Percentiles rank a stretch among this genome's conserved stretches.
phyloP scores from a whole-genome alignment of 2,797 vertebrate genomes.

The Naso thynnoides region DNA sequence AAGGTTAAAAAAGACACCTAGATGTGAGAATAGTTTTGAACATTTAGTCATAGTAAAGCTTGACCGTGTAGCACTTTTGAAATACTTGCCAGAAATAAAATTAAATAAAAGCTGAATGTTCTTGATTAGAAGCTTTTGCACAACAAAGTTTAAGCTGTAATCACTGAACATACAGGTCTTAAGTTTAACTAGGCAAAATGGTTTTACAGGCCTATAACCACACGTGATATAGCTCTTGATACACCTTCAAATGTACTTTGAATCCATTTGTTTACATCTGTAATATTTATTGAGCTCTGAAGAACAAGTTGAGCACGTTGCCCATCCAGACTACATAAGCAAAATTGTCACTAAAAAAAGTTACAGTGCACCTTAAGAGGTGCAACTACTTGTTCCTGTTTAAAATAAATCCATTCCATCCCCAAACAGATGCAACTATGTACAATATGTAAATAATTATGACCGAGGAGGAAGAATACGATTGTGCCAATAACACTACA shows the following conservation, averaged over 20 bases:
- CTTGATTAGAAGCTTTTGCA: background rate
- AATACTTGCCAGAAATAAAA: background rate
- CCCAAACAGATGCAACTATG: background rate
- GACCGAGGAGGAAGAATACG: background rate
- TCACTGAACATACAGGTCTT: background rate
- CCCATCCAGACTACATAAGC: no score
- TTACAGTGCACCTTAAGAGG: background rate
- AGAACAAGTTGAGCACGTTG: no score
- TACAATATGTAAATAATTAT: background rate
- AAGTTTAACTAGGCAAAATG: no score
- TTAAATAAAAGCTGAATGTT: background rate
- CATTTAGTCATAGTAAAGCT: background rate
- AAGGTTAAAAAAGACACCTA: background rate
- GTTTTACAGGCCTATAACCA: no score
- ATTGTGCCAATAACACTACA: background rate
- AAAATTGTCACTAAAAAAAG: no score
- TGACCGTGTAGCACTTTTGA: background rate
- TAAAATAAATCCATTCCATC: background rate
- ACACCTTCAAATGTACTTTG: no score
- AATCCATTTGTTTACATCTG: no score
- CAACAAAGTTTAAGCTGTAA: background rate
- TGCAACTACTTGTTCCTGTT: background rate
- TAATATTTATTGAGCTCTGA: no score
- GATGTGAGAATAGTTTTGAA: background rate
- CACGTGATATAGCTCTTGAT: no score